Base-by-base conservation (phyloP, 2,113 vertebrate genomes). In the Ciconia maguari region DNA sequence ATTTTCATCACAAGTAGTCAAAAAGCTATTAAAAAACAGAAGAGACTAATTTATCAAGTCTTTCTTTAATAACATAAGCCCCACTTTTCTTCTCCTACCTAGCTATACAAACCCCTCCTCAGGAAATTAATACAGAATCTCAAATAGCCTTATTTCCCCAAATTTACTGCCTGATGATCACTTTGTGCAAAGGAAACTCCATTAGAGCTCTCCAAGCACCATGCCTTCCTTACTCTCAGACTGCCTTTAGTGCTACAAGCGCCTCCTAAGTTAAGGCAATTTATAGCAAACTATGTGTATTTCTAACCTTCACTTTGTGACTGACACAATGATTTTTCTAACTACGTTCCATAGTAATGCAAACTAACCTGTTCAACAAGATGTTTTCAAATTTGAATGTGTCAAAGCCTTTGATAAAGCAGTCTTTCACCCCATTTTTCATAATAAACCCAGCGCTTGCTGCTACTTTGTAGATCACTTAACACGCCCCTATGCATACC, bases 401-500 rank as follows among this genome's bases (percentile, higher is more conserved):
- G 8, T 13, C 9, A 4, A 71, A 92, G 30, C 30, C 69, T 79
- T 71, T 30, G 19, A 83, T 11, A 81, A 70, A 82, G 57, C n/a
- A 57, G 20, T 21, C 69, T 78, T 82, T 52, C 49, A 34, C 44
- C 41, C 24, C 5, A 1, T 58, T 77, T 80, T 80, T 42, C 42
- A 17, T 41, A 70, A 36, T 4, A 52, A 85, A 58, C 11, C 17
- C 5, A 54, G 48, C 0, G 0, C 30, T 42, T 2, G 2, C 51
- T 46, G 21, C 55, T n/a, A 6, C 30, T 61, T 25, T 51, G 27
- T 13, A 76, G 14, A 72, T 57, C 13, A 38, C 15, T 76, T 21
- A 36, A 62, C 9, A 27, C 0, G 1, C 0, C 4, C 64, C 69
- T 83, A 51, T 0, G 9, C 69, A 3, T 97, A 99, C 99, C 99